Conservation (phyloP, 2,113 vertebrate species). For the Dicerorhinus sumatrensis region DNA sequence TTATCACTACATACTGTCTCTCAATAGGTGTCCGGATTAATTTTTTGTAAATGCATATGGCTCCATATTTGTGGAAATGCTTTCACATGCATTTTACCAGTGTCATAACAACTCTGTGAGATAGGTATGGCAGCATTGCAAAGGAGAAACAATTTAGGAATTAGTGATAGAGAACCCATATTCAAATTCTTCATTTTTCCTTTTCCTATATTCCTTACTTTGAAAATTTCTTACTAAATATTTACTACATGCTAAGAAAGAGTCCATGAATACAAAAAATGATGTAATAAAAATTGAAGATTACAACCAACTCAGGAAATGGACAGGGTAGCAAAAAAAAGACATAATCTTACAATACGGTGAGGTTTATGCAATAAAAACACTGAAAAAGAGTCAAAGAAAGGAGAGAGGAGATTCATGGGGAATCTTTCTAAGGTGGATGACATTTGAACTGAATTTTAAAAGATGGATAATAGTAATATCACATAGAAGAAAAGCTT, state of each 20-base stretch:
- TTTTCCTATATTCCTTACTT: not conserved
- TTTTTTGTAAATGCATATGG: not conserved
- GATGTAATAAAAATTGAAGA: not conserved
- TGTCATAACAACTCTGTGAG: not conserved
- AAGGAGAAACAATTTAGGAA: not conserved
- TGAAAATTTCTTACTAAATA: not conserved
- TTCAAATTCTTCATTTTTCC: not conserved
- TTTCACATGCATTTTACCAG: not conserved
- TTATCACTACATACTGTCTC: not conserved
- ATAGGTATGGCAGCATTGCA: not conserved
- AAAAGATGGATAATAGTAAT: not conserved
- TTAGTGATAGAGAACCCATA: not conserved
- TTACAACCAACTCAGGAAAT: not conserved
- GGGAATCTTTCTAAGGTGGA: not conserved
- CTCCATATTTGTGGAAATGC: not conserved
- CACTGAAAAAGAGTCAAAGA: not conserved
- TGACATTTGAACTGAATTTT: not conserved
- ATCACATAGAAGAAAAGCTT: not conserved
- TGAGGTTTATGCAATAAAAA: not conserved
- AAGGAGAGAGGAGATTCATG: not conserved
- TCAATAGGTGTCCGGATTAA: not conserved
- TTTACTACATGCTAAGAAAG: not conserved
- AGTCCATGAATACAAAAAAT: not conserved
- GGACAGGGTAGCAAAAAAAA: not conserved
- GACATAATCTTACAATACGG: not conserved